Percentiles rank a stretch among this genome's conserved stretches.
Evolutionary conservation across 1,140 invertebrate species (phyloP).

Genomic region (Hirudo medicinalis): DNA sequence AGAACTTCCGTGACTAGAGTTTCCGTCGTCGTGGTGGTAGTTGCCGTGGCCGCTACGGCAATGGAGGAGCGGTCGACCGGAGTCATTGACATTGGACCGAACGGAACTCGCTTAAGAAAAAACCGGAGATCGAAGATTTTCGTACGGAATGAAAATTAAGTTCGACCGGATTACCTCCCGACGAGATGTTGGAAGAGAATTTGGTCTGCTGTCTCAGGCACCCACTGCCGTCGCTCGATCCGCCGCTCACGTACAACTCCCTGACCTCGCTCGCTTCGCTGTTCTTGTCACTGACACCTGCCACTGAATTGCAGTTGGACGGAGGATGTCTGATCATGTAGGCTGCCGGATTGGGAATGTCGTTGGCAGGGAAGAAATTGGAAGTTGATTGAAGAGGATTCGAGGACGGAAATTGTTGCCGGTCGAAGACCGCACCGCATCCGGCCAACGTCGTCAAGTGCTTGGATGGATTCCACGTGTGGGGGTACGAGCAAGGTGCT

Average conservation of each 20-base stretch:
- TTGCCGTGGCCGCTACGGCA: too few relatives aligned
- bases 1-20: too few relatives aligned
- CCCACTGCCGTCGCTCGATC: neutral
- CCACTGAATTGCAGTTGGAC: neutral
- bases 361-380: neutral
- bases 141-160: too few relatives aligned
- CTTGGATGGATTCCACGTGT: slow-evolving; percentile 7
- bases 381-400: neutral
- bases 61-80: too few relatives aligned
- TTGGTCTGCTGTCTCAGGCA: neutral
- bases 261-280: neutral
- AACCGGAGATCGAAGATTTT: too few relatives aligned
- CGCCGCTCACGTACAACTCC: neutral
- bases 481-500: neutral
- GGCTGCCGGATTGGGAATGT: slow-evolving; percentile 5
- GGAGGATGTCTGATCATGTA: slow-evolving; percentile 5
- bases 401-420: neutral
- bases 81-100: too few relatives aligned
- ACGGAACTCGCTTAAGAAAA: too few relatives aligned
- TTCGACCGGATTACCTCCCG: too few relatives aligned
- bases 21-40: too few relatives aligned
- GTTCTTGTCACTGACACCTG: neutral
- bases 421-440: neutral
- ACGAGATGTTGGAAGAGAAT: too few relatives aligned
- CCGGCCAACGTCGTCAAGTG: neutral